These are phyloP conservation scores for Gymnocheta viridis DNA, from an alignment of 2,888 invertebrate genomes.

Conservation along the genomic window DNA sequence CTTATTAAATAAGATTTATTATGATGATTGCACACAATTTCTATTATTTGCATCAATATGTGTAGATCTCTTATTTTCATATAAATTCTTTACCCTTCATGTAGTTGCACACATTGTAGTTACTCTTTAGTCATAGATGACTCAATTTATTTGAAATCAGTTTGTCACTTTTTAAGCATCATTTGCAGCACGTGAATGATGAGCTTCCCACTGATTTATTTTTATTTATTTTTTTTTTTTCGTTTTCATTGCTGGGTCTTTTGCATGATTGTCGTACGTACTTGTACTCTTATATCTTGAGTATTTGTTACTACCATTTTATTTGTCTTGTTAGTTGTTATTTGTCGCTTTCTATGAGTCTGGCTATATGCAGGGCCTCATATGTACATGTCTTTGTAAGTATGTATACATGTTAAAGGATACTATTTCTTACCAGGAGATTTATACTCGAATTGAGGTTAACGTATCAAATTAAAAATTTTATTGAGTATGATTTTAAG, in stretches of 20 bases:
- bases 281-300: not conserved
- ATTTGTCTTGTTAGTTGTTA: constrained; percentile 32
- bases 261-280: not conserved
- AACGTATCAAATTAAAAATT: constrained; percentile 43
- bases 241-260: not conserved
- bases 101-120: constrained; percentile 25
- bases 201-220: constrained; percentile 56
- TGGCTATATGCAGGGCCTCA: not conserved
- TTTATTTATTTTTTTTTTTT: not conserved
- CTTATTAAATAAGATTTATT: constrained; percentile 51
- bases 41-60: not conserved
- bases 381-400: not conserved
- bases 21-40: constrained; percentile 18
- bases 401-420: constrained; percentile 19
- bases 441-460: constrained; percentile 48
- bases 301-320: constrained; percentile 27
- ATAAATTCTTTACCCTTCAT: not conserved
- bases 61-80: not conserved
- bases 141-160: constrained; percentile 73
- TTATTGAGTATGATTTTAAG: not conserved
- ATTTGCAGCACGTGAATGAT: constrained; percentile 71
- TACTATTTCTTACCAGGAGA: constrained; percentile 43
- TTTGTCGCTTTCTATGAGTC: not conserved
- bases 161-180: constrained; percentile 72
- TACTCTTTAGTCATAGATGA: constrained; percentile 57